Conservation (phyloP, 92 coral and sea anemone species). For the Palythoa heliodiscus region DNA sequence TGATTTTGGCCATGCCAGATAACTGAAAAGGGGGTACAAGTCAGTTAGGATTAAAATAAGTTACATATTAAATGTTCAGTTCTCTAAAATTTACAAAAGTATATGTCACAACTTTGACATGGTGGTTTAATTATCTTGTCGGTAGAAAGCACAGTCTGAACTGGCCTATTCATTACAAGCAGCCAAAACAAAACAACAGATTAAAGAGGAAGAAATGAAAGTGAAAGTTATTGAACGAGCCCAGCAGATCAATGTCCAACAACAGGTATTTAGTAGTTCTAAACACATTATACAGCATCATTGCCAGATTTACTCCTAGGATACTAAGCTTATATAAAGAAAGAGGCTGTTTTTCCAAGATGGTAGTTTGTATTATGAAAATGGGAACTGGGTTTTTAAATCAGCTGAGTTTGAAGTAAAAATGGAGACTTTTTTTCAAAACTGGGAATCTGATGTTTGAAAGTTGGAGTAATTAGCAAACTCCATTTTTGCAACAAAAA, state of each 20-base stretch:
- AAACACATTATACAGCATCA: neutral
- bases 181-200: slow-evolving; percentile 95
- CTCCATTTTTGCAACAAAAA: no score
- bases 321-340: no score
- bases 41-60: neutral
- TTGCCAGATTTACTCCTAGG: neutral
- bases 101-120: neutral
- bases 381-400: no score
- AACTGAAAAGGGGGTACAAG: no score
- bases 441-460: no score
- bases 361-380: no score
- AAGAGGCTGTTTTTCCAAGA: no score
- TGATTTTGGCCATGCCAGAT: no score
- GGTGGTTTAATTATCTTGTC: neutral
- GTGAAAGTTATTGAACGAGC: slow-evolving; percentile 90
- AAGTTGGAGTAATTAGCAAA: no score
- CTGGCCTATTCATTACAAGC: slow-evolving; percentile 93
- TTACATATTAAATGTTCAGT: neutral
- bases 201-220: slow-evolving; percentile 98
- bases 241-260: slow-evolving; percentile 95
- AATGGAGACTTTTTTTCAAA: no score
- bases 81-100: no score
- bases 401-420: no score
- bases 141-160: slow-evolving; percentile 91
- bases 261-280: slow-evolving; percentile 65